A percentile compares a stretch with the other conserved stretches of the same genome.
Evolutionary conservation across 2,113 vertebrate species (phyloP).

Genomic region (Paedocypris sp.): DNA sequence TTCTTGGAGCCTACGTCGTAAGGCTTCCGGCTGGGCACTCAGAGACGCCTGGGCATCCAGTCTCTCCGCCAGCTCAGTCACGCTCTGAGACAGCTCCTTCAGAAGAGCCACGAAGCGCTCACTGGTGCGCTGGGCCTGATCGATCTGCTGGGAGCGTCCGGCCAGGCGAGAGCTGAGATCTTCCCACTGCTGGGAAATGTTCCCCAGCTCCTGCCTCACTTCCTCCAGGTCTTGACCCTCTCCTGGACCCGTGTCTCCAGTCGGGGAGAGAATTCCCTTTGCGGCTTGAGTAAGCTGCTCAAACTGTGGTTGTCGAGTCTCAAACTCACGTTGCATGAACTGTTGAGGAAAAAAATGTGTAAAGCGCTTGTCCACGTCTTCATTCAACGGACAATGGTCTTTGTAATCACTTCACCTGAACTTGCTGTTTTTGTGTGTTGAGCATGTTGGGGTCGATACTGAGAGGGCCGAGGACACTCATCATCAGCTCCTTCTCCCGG

Average conservation of each 20-base stretch:
- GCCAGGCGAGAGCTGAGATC: conserved; percentile 72
- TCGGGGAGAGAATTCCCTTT: conserved; percentile 74
- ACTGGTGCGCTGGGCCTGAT: conserved; percentile 83
- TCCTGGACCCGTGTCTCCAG: conserved; percentile 50
- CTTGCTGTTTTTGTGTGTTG: conserved; percentile 91
- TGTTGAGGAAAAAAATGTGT: conserved; percentile 32
- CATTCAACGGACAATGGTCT: conserved; percentile 50
- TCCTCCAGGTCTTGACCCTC: conserved; percentile 67
- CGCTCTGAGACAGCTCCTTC: conserved; percentile 71
- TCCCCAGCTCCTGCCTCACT: conserved; percentile 72
- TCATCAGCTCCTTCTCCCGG: conserved; percentile 95
- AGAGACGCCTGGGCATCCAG: conserved; percentile 74
- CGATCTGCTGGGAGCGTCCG: conserved; percentile 78
- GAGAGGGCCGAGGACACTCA: conserved; percentile 91
- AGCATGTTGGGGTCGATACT: conserved; percentile 98
- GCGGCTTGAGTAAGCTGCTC: conserved; percentile 86
- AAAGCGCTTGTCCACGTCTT: neutral
- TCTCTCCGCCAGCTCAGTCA: conserved; percentile 66
- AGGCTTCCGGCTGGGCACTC: conserved; percentile 82
- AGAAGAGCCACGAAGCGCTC: conserved; percentile 78
- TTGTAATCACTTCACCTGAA: conserved; percentile 66
- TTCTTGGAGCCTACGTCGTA: conserved; percentile 83
- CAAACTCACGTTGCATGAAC: conserved; percentile 99
- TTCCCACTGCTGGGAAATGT: conserved; percentile 79
- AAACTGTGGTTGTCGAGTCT: conserved; percentile 81